These are phyloP conservation scores for Vollenhovia emeryi DNA, from an alignment of 1,140 invertebrate species.

Conservation along the genomic window DNA sequence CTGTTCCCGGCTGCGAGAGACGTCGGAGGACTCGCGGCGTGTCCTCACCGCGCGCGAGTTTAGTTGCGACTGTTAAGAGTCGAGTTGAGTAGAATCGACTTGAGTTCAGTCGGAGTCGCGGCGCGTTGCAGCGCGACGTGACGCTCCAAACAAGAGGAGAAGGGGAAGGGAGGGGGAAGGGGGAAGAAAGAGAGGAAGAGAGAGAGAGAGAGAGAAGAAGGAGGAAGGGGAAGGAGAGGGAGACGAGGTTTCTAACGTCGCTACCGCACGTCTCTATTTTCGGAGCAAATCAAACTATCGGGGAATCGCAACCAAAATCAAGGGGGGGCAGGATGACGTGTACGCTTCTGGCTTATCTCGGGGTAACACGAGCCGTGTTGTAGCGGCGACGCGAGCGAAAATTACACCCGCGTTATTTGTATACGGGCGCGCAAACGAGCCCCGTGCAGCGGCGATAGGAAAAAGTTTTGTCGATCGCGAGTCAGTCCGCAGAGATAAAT, in stretches of 20 bases:
- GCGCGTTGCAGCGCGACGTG: constrained; percentile 5
- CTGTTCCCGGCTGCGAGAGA: constrained; percentile 23
- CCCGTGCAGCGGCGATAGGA: background rate
- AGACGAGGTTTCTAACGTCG: constrained; percentile 24
- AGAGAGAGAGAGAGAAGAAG: background rate
- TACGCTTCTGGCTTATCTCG: background rate
- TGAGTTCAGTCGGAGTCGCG: constrained; percentile 45
- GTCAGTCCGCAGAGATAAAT: constrained; percentile 35
- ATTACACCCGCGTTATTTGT: background rate
- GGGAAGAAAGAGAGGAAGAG: constrained; percentile 20
- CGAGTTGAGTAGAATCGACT: constrained; percentile 62
- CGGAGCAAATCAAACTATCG: constrained; percentile 30
- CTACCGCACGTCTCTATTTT: constrained; percentile 11
- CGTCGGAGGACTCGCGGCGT: constrained; percentile 30
- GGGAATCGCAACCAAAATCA: constrained; percentile 5
- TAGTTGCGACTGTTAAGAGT: constrained; percentile 76
- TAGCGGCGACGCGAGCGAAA: background rate
- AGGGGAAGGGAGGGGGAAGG: constrained; percentile 50
- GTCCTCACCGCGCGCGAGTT: constrained; percentile 69
- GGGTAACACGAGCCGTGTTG: background rate
- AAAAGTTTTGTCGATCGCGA: constrained; percentile 29
- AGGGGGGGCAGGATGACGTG: background rate
- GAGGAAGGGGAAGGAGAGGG: constrained; percentile 28
- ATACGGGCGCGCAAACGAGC: background rate
- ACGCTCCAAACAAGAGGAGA: constrained; percentile 36